Conservation (phyloP, 2,888 invertebrate species). For the Galerucella calmariensis region DNA sequence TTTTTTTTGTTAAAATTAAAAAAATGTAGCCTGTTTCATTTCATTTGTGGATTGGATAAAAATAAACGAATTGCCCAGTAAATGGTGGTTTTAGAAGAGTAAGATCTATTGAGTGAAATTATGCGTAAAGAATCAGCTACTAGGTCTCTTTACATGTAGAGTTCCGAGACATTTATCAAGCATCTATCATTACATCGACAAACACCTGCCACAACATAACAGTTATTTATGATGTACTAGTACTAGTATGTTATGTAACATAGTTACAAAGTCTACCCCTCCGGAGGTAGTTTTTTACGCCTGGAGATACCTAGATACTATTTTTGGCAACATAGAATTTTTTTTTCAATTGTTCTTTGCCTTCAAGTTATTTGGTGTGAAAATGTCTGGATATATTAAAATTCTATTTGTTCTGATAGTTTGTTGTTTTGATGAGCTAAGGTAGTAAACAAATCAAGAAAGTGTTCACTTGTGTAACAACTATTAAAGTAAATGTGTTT, state of each 20-base stretch:
- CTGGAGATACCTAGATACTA: no score
- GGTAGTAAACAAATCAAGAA: background rate
- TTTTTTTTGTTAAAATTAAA: slow-evolving; percentile 16
- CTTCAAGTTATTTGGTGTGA: no score
- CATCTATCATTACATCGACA: background rate
- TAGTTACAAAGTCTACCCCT: background rate
- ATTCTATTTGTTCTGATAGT: background rate
- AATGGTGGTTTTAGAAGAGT: background rate
- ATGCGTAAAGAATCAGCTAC: background rate
- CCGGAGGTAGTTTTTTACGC: background rate
- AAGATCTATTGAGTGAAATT: background rate
- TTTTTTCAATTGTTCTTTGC: no score
- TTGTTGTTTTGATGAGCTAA: background rate
- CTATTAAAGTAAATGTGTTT: background rate
- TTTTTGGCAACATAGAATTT: no score
- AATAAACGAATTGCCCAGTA: no score
- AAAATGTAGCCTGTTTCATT: background rate
- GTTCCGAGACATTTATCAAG: background rate
- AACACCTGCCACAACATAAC: background rate
- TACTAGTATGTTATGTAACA: background rate
- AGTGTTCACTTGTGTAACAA: background rate
- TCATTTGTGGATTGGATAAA: background rate
- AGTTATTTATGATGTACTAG: background rate
- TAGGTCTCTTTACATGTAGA: background rate
- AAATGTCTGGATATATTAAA: background rate